Base-by-base conservation (phyloP, 2,797 vertebrate genomes). In the Rhodeus uyekii region DNA sequence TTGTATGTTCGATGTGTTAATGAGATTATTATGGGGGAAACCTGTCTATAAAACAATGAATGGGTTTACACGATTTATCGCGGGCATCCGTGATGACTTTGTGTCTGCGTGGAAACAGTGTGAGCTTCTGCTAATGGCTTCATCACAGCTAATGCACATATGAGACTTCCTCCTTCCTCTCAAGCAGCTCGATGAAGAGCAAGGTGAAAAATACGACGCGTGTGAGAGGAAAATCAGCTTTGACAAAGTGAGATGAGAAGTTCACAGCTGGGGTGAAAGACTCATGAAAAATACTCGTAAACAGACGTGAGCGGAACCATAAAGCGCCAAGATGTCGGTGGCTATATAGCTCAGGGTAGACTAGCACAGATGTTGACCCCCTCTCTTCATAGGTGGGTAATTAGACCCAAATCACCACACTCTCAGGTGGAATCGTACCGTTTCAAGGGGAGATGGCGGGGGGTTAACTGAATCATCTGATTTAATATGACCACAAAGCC, bases 361-460 rank as follows among this genome's bases (percentile, higher is more conserved):
- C 81, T 48, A 34, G 84, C 84, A 86, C 87, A 88, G 86, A 87
- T 88, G 87, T 87, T 88, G 77, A 76, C 64, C 77, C 78, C 80
- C 78, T 39, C 50, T 50, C 61, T 69, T 69, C 71, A 58, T 78
- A 84, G 78, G 75, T 78, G 84, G 80, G 69, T 87, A 88, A 88
- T 88, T 87, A 88, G 83, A 83, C 84, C 82, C 79, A 77, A 85
- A 85, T 87, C 82, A 78, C 79, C 44, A 61, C 74, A 75, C 69
- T 88, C 87, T 88, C 82, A 88, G 87, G 86, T 88, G 84, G 80
- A 67, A 84, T 73, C 27, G 24, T 44, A 55, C 22, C 72, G 46
- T 85, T 82, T 69, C 36, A 74, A 64, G 84, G 74, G 74, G 84
- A 84, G 73, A 85, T 39, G 61, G 69, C 34, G 27, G 53, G 78